Conservation (phyloP, 1,140 invertebrate genomes). For the Arion vulgaris region DNA sequence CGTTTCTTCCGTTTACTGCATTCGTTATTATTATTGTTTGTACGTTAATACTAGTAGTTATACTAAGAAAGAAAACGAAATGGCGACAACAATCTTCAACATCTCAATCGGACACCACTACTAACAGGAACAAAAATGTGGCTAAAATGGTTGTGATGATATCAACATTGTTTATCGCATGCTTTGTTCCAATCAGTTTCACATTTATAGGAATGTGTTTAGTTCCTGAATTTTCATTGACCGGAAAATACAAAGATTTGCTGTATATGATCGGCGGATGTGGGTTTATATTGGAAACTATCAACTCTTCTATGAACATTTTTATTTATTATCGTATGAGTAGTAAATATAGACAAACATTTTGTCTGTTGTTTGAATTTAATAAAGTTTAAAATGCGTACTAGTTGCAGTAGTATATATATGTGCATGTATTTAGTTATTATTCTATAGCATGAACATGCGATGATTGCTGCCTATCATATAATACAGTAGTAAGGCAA, state of each 20-base stretch:
- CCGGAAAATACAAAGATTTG: conserved; percentile 8
- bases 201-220: conserved; percentile 5
- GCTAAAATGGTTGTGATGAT: no score
- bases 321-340: no score
- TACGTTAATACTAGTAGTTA: background rate
- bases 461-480: no score
- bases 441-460: no score
- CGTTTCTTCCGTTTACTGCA: background rate
- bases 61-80: background rate
- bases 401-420: no score
- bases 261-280: background rate
- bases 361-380: no score
- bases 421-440: no score
- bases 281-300: background rate
- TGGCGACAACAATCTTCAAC: background rate
- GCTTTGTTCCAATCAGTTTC: conserved; percentile 11
- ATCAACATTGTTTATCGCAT: no score
- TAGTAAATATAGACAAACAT: no score
- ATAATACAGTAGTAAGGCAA: no score
- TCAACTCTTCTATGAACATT: no score
- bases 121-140: background rate
- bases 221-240: background rate
- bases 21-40: background rate
- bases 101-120: background rate
- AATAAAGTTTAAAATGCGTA: no score